phyloP scores from a whole-genome alignment of 2,888 invertebrate species.

The Heteromurus nitidus region DNA sequence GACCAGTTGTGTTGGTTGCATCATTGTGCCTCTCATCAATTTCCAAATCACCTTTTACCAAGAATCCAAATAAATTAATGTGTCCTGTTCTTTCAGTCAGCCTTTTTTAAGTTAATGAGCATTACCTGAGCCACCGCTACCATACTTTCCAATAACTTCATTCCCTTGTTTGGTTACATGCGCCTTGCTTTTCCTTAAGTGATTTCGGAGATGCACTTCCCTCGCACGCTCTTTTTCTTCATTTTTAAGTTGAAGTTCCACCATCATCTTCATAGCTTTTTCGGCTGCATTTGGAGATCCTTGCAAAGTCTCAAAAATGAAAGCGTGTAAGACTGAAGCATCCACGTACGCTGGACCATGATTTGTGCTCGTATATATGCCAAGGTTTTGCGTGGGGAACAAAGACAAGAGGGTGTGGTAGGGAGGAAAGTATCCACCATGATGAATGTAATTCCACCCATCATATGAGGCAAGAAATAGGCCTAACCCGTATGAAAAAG shows the following conservation, averaged over 20 bases:
- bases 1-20: conserved; percentile 14
- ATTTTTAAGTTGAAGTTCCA: not conserved
- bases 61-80: not conserved
- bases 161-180: not conserved
- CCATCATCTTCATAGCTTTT: not conserved
- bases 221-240: not conserved
- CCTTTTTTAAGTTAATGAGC: not conserved
- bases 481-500: conserved; percentile 21
- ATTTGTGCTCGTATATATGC: conserved; percentile 47
- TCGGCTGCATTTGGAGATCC: conserved; percentile 16
- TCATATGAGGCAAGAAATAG: conserved; percentile 19
- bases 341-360: conserved; percentile 29
- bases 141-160: conserved; percentile 33
- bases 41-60: conserved; percentile 11
- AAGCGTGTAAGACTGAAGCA: conserved; percentile 4
- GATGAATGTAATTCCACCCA: conserved; percentile 41
- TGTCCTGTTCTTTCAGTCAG: not conserved
- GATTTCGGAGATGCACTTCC: not conserved
- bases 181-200: not conserved
- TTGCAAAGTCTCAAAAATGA: conserved; percentile 37
- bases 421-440: conserved; percentile 61
- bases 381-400: conserved; percentile 47
- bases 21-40: conserved; percentile 13
- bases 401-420: conserved; percentile 38
- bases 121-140: conserved; percentile 30